Percentiles rank a stretch among this genome's conserved stretches.
Conservation (phyloP, 1,140 invertebrate genomes). For the Rhagoletis pomonella region DNA sequence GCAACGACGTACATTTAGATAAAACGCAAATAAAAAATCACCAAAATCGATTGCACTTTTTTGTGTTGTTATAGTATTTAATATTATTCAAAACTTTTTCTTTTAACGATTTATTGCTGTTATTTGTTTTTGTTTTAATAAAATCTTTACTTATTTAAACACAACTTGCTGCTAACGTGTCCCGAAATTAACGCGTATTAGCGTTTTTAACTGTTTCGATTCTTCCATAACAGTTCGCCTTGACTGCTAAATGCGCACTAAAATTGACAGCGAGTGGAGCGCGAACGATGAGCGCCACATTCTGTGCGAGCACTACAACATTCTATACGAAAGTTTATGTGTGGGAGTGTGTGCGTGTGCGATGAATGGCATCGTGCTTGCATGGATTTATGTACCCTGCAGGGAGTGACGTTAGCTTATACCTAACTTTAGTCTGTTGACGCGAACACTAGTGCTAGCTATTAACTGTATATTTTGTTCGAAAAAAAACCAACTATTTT, state of each 20-base stretch:
- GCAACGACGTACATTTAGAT: not conserved
- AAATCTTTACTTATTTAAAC: not conserved
- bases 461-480: too few relatives aligned
- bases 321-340: not conserved
- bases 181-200: not conserved
- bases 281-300: constrained; percentile 11
- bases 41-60: not conserved
- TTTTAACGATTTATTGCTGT: not conserved
- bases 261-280: constrained; percentile 46
- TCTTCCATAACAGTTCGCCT: constrained; percentile 50
- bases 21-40: not conserved
- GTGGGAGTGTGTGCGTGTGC: not conserved
- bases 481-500: too few relatives aligned
- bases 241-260: constrained; percentile 51
- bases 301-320: not conserved
- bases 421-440: too few relatives aligned
- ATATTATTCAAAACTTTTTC: not conserved
- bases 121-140: not conserved
- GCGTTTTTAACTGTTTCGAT: constrained; percentile 34
- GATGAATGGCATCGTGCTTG: not conserved
- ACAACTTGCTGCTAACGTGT: constrained; percentile 28
- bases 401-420: too few relatives aligned
- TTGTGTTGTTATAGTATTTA: not conserved
- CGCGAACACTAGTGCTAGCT: too few relatives aligned
- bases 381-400: not conserved